Base-by-base conservation (phyloP, 2,888 invertebrate genomes). In the Ditylenchus weischeri region DNA sequence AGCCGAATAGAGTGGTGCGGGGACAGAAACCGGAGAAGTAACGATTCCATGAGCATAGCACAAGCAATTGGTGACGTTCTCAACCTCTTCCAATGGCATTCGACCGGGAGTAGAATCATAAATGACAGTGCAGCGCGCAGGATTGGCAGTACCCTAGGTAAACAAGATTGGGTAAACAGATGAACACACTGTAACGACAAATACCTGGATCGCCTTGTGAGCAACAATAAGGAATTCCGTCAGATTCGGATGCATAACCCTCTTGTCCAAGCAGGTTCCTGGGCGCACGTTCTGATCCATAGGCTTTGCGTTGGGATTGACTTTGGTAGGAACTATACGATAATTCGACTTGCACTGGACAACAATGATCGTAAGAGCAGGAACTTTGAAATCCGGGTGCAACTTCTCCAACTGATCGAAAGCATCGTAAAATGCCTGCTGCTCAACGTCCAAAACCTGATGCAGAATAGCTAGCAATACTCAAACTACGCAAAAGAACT, bases 111-210 rank as follows among this genome's bases (percentile, higher is more conserved):
- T 6, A 66, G 63, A 57, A 50, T 70, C 66, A 49, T 48, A 23
- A 1, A 76, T 68, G 11, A 76, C 65, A 3, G 71, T 72, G 51
- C 73, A 72, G 21, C 71, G 63, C 7, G 71, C 67, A 5, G 76
- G 76, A 18, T 73, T 68, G 13, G 73, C 75, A 21, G 76, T 76
- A 13, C 76, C 76, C 75, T 76, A 50, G 29, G 54, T 51, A 66
- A 23, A 19, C 23, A 54, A 38, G 1, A 23, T 35, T 13, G 54
- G 8, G 2, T 1, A 5, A 13, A 15, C 5, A 1, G 8, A 13
- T 43, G 15, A 43, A 3, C 11, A 43, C n/a, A n/a, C n/a, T n/a
- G n/a, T n/a, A n/a, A 43, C 3, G 2, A 13, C 43, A 29, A 69
- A 1, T n/a, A 74, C 74, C 66, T 71, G 66, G n/a, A 75, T 57